A percentile compares a stretch with the other conserved stretches of the same genome.
phyloP scores from a whole-genome alignment of 1,140 invertebrate species.

The Eufriesea mexicana region DNA sequence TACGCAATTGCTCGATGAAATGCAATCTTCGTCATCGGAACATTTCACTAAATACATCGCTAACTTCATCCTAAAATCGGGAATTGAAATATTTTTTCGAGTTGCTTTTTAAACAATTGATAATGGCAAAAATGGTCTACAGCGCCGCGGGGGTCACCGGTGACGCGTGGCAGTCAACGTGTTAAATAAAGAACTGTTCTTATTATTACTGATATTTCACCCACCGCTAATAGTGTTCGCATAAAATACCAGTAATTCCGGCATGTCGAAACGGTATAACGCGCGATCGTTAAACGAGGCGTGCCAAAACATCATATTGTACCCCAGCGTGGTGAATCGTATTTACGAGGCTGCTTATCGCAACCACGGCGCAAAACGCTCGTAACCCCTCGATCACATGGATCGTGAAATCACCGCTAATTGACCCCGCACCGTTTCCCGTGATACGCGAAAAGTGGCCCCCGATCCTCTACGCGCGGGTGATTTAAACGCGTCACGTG shows the following conservation, averaged over 20 bases:
- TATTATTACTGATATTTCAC: too few species aligned
- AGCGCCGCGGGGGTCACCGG: too few species aligned
- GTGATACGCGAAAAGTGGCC: slow-evolving; percentile 8
- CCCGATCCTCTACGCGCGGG: neutral
- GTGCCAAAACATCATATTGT: slow-evolving; percentile 54
- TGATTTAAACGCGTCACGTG: neutral
- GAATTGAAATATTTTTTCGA: too few species aligned
- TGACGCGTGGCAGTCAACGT: too few species aligned
- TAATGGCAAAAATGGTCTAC: too few species aligned
- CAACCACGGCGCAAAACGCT: slow-evolving; percentile 36
- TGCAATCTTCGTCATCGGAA: too few species aligned
- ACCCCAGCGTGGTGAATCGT: slow-evolving; percentile 43
- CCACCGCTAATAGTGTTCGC: neutral
- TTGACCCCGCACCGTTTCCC: neutral
- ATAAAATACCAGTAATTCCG: slow-evolving; percentile 27
- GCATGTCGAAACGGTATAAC: slow-evolving; percentile 21
- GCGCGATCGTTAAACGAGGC: slow-evolving; percentile 41
- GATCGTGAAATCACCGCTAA: slow-evolving; percentile 28
- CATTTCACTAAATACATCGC: too few species aligned
- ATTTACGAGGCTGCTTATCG: slow-evolving; percentile 60
- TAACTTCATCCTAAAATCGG: too few species aligned
- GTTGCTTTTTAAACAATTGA: too few species aligned
- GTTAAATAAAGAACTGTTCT: too few species aligned
- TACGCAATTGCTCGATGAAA: too few species aligned
- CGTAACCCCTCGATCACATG: slow-evolving; percentile 40